A percentile compares a stretch with the other conserved stretches of the same genome.
These are phyloP conservation scores for Ispidina picta DNA, from an alignment of 2,797 vertebrate genomes.

Conservation along the genomic window DNA sequence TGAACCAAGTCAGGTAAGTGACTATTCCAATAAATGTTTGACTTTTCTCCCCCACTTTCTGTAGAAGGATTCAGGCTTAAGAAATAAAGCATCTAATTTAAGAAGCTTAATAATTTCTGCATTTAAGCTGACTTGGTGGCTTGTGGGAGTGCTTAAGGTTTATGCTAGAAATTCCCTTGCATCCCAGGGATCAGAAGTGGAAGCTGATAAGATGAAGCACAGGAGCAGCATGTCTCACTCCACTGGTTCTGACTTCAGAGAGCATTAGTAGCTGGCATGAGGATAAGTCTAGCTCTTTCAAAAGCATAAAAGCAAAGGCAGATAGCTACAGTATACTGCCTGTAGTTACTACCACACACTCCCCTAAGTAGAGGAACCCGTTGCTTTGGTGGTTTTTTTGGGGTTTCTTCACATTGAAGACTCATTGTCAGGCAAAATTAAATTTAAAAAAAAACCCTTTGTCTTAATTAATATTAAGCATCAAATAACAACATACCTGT, in stretches of 20 bases:
- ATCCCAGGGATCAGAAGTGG: constrained; percentile 66
- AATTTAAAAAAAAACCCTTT: background rate
- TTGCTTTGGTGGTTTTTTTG: background rate
- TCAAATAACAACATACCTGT: background rate
- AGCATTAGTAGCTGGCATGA: constrained; percentile 38
- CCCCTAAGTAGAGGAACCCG: background rate
- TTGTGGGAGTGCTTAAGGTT: constrained; percentile 65
- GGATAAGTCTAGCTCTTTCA: constrained; percentile 1
- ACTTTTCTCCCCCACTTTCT: constrained; percentile 49
- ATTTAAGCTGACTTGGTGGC: constrained; percentile 70
- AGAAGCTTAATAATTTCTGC: constrained; percentile 79
- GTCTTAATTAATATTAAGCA: background rate
- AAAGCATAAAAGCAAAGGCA: background rate
- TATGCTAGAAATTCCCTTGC: constrained; percentile 70
- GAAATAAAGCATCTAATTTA: constrained; percentile 77
- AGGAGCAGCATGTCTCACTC: constrained; percentile 59
- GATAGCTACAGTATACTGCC: background rate
- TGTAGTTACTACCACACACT: background rate
- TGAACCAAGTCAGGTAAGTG: constrained; percentile 67
- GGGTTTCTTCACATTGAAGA: background rate
- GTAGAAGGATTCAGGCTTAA: constrained; percentile 61
- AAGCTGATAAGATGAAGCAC: constrained; percentile 67
- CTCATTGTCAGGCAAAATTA: background rate
- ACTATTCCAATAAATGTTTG: constrained; percentile 61
- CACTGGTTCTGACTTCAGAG: constrained; percentile 62